Evolutionary conservation across 1,140 invertebrate species (phyloP).

Genomic region (Muscidifurax raptorellus): DNA sequence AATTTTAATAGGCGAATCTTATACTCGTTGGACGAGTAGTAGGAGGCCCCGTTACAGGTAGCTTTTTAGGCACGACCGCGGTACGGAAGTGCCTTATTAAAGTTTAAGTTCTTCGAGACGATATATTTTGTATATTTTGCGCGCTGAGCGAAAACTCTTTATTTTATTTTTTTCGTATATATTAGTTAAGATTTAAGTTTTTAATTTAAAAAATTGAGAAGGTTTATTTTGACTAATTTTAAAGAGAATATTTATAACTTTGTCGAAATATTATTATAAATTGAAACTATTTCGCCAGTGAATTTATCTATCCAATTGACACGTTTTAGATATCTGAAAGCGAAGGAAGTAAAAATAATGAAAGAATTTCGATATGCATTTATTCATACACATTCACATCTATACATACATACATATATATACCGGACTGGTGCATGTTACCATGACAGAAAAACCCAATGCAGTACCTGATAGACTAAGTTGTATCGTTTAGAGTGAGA

Average conservation of each 20-base stretch:
- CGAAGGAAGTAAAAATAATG: slow-evolving; percentile 3
- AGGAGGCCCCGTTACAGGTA: slow-evolving; percentile 13
- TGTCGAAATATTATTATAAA: slow-evolving; percentile 6
- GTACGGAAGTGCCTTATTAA: no score
- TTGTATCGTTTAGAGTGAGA: slow-evolving; percentile 74
- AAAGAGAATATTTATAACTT: slow-evolving; percentile 20
- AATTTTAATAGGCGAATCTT: slow-evolving; percentile 34
- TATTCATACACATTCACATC: slow-evolving; percentile 44
- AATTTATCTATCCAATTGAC: slow-evolving; percentile 3
- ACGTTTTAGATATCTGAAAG: slow-evolving; percentile 27
- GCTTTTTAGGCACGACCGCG: no score
- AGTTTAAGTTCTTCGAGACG: slow-evolving; percentile 34
- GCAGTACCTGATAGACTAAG: slow-evolving; percentile 76
- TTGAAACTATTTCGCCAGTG: slow-evolving; percentile 34
- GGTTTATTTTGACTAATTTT: slow-evolving; percentile 29
- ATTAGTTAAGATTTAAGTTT: slow-evolving; percentile 22
- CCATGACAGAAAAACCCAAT: slow-evolving; percentile 75
- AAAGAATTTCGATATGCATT: slow-evolving; percentile 38
- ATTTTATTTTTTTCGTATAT: slow-evolving; percentile 4
- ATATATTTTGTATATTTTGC: slow-evolving; percentile 42
- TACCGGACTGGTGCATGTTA: slow-evolving; percentile 75
- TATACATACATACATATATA: neutral
- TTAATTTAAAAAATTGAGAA: slow-evolving; percentile 14
- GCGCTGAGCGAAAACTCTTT: neutral
- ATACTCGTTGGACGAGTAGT: slow-evolving; percentile 35